These are phyloP conservation scores for Anastrepha obliqua DNA, from an alignment of 1,140 invertebrate species.

Conservation along the genomic window DNA sequence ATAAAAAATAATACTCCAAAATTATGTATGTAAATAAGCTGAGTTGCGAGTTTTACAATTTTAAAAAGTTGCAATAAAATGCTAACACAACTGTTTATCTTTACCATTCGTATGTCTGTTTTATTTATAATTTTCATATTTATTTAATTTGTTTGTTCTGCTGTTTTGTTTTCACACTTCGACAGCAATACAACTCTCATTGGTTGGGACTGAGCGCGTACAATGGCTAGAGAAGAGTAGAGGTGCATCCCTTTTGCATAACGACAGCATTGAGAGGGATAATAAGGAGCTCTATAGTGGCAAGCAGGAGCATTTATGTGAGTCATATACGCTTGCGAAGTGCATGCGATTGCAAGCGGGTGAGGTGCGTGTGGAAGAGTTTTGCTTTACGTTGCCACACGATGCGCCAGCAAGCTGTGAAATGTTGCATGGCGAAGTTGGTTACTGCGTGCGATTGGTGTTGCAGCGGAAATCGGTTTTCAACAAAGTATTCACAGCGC, in stretches of 20 bases:
- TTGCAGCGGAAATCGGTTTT: conserved; percentile 61
- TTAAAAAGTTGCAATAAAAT: background rate
- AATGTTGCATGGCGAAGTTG: conserved; percentile 59
- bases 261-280: conserved; percentile 31
- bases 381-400: background rate
- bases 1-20: background rate
- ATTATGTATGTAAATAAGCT: background rate
- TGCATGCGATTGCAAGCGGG: background rate
- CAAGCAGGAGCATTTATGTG: background rate
- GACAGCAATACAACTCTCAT: background rate
- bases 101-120: background rate
- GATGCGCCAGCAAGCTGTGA: conserved; percentile 62
- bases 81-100: background rate
- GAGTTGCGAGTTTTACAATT: background rate
- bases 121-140: background rate
- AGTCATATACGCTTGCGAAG: background rate
- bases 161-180: background rate
- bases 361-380: background rate
- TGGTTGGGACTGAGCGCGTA: background rate
- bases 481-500: conserved; percentile 62
- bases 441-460: conserved; percentile 58
- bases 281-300: background rate
- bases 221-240: background rate
- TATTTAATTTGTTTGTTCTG: background rate
- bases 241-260: background rate